These are phyloP conservation scores for Pontoporia blainvillei DNA, from an alignment of 2,113 vertebrate species.

Conservation along the genomic window DNA sequence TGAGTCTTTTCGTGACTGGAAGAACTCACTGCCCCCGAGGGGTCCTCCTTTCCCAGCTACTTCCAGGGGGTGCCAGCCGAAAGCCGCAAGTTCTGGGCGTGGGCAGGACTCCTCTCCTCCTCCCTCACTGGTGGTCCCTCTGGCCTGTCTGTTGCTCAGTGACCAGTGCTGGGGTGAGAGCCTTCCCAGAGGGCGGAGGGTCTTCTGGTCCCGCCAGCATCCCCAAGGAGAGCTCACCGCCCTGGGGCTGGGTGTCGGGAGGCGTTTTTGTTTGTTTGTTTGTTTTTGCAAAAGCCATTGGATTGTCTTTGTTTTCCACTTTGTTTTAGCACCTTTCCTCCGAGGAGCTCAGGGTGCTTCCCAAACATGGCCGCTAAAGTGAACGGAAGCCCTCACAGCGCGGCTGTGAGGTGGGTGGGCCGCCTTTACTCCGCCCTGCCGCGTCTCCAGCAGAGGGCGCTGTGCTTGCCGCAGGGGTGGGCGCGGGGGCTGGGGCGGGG, in stretches of 20 bases:
- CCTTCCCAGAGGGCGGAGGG: not conserved
- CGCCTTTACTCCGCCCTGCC: accelerated
- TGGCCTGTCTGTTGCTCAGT: accelerated
- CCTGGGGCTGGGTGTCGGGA: not conserved
- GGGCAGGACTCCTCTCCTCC: accelerated
- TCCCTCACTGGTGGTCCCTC: too few relatives aligned
- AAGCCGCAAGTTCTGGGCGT: not conserved
- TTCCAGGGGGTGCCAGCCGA: not conserved
- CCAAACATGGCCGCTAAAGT: conserved; percentile 72
- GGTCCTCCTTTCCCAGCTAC: not conserved
- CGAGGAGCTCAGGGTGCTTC: conserved; percentile 65
- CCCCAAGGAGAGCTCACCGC: accelerated
- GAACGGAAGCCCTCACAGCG: conserved; percentile 69
- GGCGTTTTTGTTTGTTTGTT: too few relatives aligned
- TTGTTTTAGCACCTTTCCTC: conserved; percentile 56
- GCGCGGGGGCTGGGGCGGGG: accelerated
- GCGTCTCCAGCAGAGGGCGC: accelerated
- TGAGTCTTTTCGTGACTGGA: conserved; percentile 75
- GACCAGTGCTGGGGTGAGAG: not conserved
- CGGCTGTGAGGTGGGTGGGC: conserved; percentile 64
- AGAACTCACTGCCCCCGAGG: accelerated
- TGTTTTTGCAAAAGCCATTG: not conserved
- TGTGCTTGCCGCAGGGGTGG: not conserved
- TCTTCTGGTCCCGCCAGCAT: accelerated
- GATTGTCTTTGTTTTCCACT: accelerated